Evolutionary conservation across 1,140 invertebrate genomes (phyloP).

Genomic region (Melipona quadrifasciata): DNA sequence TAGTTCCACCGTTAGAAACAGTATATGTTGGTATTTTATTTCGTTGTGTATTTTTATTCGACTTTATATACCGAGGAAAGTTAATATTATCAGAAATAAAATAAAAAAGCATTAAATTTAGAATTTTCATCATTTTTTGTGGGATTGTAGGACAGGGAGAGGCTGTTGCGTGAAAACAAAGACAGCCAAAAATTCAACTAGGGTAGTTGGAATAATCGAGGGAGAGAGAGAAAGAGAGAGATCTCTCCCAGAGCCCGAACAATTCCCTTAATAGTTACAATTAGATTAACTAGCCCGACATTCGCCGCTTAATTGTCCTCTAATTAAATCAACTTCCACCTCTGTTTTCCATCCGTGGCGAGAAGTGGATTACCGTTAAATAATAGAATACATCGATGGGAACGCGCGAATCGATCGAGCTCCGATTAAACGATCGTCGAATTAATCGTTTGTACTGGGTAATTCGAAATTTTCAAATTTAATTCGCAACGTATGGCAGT

Average conservation of each 20-base stretch:
- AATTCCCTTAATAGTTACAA: constrained; percentile 57
- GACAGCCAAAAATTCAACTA: background rate
- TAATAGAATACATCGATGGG: constrained; percentile 1
- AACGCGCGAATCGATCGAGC: background rate
- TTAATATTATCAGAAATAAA: too few species aligned
- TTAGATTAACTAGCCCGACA: constrained; percentile 50
- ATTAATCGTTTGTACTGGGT: background rate
- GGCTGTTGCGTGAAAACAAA: background rate
- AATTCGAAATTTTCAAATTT: background rate
- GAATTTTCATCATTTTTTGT: too few species aligned
- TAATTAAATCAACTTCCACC: constrained; percentile 61
- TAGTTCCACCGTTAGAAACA: too few species aligned
- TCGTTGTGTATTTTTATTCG: too few species aligned
- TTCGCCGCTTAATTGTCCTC: constrained; percentile 51
- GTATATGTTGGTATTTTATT: too few species aligned
- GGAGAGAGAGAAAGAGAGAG: too few species aligned
- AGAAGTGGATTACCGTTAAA: constrained; percentile 21
- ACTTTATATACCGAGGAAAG: too few species aligned
- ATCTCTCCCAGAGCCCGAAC: background rate
- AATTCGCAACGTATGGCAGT: too few species aligned
- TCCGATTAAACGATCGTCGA: background rate
- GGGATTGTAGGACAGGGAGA: too few species aligned
- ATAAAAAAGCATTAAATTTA: too few species aligned
- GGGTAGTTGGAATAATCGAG: background rate
- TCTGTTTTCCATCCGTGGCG: constrained; percentile 10